These are phyloP conservation scores for Psilanteris sp. DNA, from an alignment of 1,140 invertebrate genomes.

Conservation along the genomic window DNA sequence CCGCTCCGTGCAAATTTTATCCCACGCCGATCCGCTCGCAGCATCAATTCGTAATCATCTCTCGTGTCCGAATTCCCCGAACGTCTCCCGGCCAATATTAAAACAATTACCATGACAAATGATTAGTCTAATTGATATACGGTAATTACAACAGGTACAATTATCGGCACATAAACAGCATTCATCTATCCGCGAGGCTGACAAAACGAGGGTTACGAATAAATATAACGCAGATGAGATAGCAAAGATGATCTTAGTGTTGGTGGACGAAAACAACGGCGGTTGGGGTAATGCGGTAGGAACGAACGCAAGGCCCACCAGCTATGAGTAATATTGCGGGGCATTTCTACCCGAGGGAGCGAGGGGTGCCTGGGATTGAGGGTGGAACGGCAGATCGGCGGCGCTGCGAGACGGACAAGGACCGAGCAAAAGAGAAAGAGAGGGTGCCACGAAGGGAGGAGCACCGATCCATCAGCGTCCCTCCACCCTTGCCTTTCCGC, in stretches of 20 bases:
- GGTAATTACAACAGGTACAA: conserved; percentile 16
- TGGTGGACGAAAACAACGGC: conserved; percentile 52
- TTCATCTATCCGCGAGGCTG: conserved; percentile 35
- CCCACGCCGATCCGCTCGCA: too few species aligned
- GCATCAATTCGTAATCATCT: too few species aligned
- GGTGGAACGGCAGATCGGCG: conserved; percentile 67
- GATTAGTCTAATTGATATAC: too few species aligned
- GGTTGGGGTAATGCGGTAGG: conserved; percentile 63
- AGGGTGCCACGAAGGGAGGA: conserved; percentile 74
- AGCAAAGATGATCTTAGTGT: conserved; percentile 57
- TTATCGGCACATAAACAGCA: conserved; percentile 41
- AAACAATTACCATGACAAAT: too few species aligned
- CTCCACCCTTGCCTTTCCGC: conserved; percentile 80
- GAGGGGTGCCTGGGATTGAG: conserved; percentile 62
- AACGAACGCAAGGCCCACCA: conserved; percentile 62
- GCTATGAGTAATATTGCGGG: conserved; percentile 80
- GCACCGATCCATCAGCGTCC: conserved; percentile 80
- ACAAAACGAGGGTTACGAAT: conserved; percentile 65
- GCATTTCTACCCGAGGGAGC: conserved; percentile 75
- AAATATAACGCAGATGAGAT: conserved; percentile 68
- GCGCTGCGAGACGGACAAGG: conserved; percentile 57
- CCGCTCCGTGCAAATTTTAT: too few species aligned
- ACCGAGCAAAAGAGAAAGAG: conserved; percentile 56
- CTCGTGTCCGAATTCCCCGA: too few species aligned
- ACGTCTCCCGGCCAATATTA: too few species aligned